Percentiles rank a stretch among this genome's conserved stretches.
phyloP scores from a whole-genome alignment of 1,140 invertebrate species.

The Globodera ellingtonae region DNA sequence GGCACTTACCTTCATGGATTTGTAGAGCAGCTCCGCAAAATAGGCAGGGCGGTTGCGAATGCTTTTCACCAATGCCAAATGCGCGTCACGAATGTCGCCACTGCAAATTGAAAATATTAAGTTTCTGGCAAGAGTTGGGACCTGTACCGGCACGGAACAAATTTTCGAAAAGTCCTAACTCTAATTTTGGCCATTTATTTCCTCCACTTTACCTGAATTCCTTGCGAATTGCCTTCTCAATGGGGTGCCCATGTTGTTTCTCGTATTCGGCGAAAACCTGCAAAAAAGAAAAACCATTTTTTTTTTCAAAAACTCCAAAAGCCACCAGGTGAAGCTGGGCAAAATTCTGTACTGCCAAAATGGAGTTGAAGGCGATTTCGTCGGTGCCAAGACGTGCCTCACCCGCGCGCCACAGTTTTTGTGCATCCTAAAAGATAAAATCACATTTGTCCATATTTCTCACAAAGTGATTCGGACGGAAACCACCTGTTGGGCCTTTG shows the following conservation, averaged over 20 bases:
- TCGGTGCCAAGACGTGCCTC: slow-evolving; percentile 70
- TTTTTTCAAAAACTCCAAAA: background rate
- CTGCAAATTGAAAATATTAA: slow-evolving; percentile 65
- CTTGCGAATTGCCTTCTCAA: slow-evolving; percentile 81
- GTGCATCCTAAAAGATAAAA: slow-evolving; percentile 64
- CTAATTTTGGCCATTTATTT: no score
- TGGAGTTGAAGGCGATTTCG: slow-evolving; percentile 66
- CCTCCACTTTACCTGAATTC: slow-evolving; percentile 74
- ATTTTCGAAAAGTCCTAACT: no score
- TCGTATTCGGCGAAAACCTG: slow-evolving; percentile 74
- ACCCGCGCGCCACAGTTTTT: slow-evolving; percentile 67
- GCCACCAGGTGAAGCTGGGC: slow-evolving; percentile 75
- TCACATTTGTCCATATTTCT: no score
- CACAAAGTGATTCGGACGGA: no score
- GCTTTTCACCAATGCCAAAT: slow-evolving; percentile 79
- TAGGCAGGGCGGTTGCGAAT: slow-evolving; percentile 87
- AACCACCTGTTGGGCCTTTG: slow-evolving; percentile 49
- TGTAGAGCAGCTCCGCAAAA: slow-evolving; percentile 86
- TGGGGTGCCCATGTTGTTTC: slow-evolving; percentile 74
- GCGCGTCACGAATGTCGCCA: slow-evolving; percentile 80
- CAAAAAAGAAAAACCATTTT: background rate
- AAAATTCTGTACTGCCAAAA: slow-evolving; percentile 62
- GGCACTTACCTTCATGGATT: slow-evolving; percentile 73
- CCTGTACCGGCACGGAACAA: no score
- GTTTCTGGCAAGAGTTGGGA: no score